Conservation (phyloP, 2,113 vertebrate genomes). For the Tragelaphus imberbis region DNA sequence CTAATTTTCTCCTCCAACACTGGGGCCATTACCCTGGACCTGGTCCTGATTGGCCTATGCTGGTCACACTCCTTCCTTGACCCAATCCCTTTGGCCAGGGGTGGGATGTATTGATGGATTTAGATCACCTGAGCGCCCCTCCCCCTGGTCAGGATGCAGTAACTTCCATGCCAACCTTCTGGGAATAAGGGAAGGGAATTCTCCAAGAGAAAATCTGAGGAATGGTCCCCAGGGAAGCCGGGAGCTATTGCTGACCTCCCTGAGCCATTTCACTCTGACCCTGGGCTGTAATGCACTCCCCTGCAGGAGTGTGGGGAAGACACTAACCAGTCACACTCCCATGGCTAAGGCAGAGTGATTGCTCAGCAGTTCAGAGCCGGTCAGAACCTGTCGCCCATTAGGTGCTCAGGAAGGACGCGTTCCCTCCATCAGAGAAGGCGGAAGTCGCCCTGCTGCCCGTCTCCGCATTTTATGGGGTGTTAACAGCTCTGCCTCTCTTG, state of each 20-base stretch:
- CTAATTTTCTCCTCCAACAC: not conserved
- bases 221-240: not conserved
- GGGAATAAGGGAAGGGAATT: not conserved
- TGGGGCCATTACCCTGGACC: not conserved
- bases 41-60: not conserved
- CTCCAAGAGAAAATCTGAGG: not conserved
- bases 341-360: fast-evolving
- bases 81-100: not conserved
- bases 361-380: not conserved
- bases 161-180: not conserved
- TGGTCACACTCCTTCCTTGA: not conserved
- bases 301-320: not conserved
- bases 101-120: not conserved
- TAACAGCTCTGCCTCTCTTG: not conserved
- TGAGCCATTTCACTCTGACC: not conserved
- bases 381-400: not conserved
- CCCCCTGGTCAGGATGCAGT: not conserved
- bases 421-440: not conserved
- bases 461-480: not conserved
- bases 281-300: not conserved
- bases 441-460: not conserved
- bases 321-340: not conserved
- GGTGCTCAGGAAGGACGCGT: fast-evolving
- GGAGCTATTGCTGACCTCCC: not conserved
- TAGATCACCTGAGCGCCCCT: not conserved